Percentiles rank a stretch among this genome's conserved stretches.
Conservation (phyloP, 2,113 vertebrate species). For the Oryzias melastigma region DNA sequence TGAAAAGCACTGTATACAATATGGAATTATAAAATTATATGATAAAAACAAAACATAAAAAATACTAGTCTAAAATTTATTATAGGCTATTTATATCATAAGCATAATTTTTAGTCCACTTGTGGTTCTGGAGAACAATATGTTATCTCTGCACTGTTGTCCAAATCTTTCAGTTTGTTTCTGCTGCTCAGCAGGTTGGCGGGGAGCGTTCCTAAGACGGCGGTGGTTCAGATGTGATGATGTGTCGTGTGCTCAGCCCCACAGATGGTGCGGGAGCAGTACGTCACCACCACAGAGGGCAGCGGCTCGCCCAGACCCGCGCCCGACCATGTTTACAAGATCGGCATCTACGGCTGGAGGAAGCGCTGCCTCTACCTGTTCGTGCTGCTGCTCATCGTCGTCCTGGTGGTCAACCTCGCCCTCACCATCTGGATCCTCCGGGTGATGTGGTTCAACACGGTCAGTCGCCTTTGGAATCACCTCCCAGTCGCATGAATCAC, state of each 20-base stretch:
- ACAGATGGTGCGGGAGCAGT: constrained; percentile 95
- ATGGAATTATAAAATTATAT: no score
- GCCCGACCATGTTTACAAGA: constrained; percentile 83
- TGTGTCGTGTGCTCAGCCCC: constrained; percentile 25
- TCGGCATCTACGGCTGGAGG: constrained; percentile 98
- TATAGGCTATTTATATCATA: no score
- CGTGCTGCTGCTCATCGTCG: constrained; percentile 88
- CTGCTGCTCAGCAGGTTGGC: background rate
- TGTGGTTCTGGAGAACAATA: no score
- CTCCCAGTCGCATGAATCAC: background rate
- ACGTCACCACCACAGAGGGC: constrained; percentile 83
- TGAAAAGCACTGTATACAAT: no score
- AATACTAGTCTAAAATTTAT: no score
- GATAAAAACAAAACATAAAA: no score
- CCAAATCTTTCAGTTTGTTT: background rate
- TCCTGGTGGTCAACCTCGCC: constrained; percentile 92
- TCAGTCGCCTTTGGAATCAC: constrained; percentile 66
- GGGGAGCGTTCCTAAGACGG: no score
- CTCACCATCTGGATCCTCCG: constrained; percentile 95
- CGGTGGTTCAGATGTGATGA: background rate
- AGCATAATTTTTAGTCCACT: no score
- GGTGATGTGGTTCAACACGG: constrained; percentile 98
- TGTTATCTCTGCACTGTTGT: background rate
- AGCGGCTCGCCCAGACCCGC: constrained; percentile 75
- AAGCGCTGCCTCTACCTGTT: constrained; percentile 97